A percentile compares a stretch with the other conserved stretches of the same genome.
Evolutionary conservation across 2,797 vertebrate species (phyloP).

Genomic region (Falco naumanni): DNA sequence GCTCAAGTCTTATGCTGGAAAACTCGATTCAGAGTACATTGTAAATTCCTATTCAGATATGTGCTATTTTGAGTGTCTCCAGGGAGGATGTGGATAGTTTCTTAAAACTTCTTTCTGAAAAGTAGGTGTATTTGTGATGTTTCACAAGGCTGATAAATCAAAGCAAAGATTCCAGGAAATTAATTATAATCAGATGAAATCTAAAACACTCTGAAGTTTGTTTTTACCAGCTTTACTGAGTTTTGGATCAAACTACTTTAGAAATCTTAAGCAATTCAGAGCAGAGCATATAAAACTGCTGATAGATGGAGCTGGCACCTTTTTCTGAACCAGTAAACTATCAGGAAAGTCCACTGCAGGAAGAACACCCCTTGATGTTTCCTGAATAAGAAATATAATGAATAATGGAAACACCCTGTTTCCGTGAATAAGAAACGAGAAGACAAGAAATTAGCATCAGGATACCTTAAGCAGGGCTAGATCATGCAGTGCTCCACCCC

Average conservation of each 20-base stretch:
- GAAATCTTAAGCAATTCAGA: neutral
- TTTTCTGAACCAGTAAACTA: neutral
- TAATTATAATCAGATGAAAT: slow-evolving; percentile 11
- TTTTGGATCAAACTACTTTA: neutral
- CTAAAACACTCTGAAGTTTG: neutral
- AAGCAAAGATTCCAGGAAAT: neutral
- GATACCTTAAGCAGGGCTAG: neutral
- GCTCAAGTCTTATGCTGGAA: neutral
- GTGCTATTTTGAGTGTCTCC: neutral
- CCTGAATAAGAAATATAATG: no score
- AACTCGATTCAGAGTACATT: neutral
- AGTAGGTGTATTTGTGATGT: slow-evolving; percentile 26
- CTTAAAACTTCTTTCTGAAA: neutral
- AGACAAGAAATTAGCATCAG: neutral
- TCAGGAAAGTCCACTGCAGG: neutral
- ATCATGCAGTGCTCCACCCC: neutral
- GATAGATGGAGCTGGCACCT: neutral
- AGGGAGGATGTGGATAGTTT: neutral
- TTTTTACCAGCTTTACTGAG: neutral
- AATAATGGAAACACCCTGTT: neutral
- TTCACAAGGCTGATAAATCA: neutral
- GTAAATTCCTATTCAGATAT: neutral
- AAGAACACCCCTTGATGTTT: neutral
- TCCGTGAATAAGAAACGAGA: neutral
- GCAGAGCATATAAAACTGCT: neutral